Evolutionary conservation across 64 coral and sea anemone species (phyloP), one percentile per base, ranked within the genome.

Genomic region (Platygyra sinensis): DNA sequence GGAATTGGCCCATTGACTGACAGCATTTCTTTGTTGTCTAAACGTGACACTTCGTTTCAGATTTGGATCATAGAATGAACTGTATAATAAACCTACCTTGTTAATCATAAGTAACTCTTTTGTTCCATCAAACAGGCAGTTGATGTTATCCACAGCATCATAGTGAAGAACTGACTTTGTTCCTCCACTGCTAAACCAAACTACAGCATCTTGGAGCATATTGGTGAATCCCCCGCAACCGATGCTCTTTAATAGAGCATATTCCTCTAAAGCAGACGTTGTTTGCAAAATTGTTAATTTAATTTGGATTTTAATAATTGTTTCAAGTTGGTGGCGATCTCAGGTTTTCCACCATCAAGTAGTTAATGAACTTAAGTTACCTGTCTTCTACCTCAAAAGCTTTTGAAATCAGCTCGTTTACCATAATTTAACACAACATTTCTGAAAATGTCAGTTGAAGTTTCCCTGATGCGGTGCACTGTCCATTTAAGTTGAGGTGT

Each of bases 141-240:
- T 99, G n/a, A 99, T 99, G 72, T 99, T 99, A 64, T 99, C 97
- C 79, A 99, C 91, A 67, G 91, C 78, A 91, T 99, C 97, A 89
- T 90, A 99, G 49, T 99, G 97, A 39, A 99, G 87, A 55, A 99
- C 97, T 55, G 97, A 99, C 59, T 99, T 99, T 28, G 97, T 99
- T 2, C 97, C 97, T 17, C 97, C 97, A 91, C 94, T 99, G 81
- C 97, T 99, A 64, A 99, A 99, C 97, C 97, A 99, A 82, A 99
- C 95, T 36, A 99, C 97, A 3, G 93, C 91, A 88, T 99, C 97
- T 75, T 99, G 97, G 74, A 99, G 59, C 0, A 83, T 86, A 28
- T 91, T 33, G 3, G 82, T 87, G 74, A 67, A 99, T 0, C 97
- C 97, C 60, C 97, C 97, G 86, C 97, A 99, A n/a, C 52, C 38